Conservation (phyloP, 2,888 invertebrate species). For the Pachycephus smyrnensis region DNA sequence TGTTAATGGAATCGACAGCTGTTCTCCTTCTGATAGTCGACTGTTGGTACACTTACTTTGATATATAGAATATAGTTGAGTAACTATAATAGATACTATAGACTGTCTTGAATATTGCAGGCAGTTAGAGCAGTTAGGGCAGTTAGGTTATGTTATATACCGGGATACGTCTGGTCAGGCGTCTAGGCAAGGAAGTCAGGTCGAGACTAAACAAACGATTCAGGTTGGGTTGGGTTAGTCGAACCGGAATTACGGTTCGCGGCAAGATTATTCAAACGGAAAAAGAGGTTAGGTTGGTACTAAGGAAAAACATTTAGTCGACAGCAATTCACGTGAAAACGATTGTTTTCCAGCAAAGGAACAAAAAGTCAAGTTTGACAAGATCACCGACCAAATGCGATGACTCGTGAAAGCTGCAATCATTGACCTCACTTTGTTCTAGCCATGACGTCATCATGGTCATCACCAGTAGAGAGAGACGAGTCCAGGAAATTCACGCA, state of each 20-base stretch:
- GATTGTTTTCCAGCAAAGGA: neutral
- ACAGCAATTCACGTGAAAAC: neutral
- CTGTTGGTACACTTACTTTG: neutral
- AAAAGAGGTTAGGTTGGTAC: neutral
- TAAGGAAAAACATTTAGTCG: neutral
- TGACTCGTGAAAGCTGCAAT: neutral
- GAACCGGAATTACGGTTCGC: neutral
- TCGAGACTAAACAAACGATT: neutral
- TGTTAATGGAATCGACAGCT: neutral
- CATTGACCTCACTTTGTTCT: constrained; percentile 1
- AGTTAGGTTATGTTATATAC: neutral
- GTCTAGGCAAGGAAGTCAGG: neutral
- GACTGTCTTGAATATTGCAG: too few relatives aligned
- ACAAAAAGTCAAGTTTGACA: neutral
- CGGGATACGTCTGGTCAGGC: neutral
- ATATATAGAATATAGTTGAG: neutral
- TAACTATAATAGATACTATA: neutral
- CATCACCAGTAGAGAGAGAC: constrained; percentile 1
- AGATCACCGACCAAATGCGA: neutral
- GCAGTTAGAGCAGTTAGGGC: neutral
- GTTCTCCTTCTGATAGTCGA: neutral
- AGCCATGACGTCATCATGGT: constrained; percentile 6
- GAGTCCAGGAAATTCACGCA: constrained; percentile 2
- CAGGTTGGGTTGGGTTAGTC: neutral
- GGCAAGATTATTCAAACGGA: neutral